Evolutionary conservation across 2,113 vertebrate genomes (phyloP).

Genomic region (Hemichromis elongatus): DNA sequence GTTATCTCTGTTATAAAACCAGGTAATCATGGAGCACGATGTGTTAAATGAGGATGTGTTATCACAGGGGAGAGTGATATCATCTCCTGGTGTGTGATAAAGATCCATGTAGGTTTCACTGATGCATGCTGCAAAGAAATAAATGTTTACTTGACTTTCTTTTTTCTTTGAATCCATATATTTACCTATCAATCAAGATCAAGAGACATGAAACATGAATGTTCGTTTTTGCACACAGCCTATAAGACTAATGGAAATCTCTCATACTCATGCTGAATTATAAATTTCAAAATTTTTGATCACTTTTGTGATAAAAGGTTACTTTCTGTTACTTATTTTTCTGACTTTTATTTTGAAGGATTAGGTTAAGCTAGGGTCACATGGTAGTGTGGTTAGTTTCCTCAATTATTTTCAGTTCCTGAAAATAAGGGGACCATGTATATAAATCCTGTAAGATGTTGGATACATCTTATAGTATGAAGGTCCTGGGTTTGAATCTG

Average conservation of each 20-base stretch:
- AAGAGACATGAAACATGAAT: background rate
- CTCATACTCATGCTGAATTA: background rate
- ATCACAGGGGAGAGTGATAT: background rate
- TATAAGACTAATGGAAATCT: background rate
- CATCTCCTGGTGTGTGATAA: background rate
- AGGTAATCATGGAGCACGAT: background rate
- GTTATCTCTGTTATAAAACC: background rate
- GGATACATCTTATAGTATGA: background rate
- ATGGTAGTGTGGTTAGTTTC: background rate
- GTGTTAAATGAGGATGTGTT: accelerated
- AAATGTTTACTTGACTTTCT: background rate
- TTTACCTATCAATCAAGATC: background rate
- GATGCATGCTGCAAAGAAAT: background rate
- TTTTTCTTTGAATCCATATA: background rate
- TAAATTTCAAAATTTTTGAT: background rate
- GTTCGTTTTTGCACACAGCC: background rate
- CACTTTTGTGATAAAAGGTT: background rate
- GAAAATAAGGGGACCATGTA: background rate
- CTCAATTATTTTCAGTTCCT: background rate
- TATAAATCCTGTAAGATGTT: background rate
- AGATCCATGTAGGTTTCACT: accelerated
- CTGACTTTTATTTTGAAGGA: background rate
- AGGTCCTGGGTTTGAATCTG: background rate
- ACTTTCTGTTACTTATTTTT: background rate
- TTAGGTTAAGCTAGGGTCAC: background rate